A percentile compares a stretch with the other conserved stretches of the same genome.
Evolutionary conservation across 2,113 vertebrate species (phyloP).

Genomic region (Maccullochella peelii): DNA sequence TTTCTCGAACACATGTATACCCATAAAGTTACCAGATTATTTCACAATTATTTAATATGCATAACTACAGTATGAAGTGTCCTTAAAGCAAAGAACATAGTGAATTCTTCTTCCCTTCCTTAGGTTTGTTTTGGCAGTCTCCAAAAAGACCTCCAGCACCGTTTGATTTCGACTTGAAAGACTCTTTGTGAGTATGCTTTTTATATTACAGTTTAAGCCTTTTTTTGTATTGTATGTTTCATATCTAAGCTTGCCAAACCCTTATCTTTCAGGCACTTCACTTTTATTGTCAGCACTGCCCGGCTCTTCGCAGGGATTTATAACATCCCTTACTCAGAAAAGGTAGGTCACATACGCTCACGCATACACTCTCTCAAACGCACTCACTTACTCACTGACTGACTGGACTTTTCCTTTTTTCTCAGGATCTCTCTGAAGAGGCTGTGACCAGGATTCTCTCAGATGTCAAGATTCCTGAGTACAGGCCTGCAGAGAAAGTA

Average conservation of each 20-base stretch:
- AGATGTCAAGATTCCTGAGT: slow-evolving; percentile 90
- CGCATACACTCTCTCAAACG: background rate
- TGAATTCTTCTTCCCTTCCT: slow-evolving; percentile 31
- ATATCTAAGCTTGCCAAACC: background rate
- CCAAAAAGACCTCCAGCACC: slow-evolving; percentile 96
- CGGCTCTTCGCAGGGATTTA: slow-evolving; percentile 91
- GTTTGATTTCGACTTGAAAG: slow-evolving; percentile 92
- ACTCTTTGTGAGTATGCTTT: slow-evolving; percentile 90
- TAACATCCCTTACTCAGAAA: slow-evolving; percentile 90
- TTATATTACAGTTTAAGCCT: background rate
- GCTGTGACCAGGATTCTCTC: slow-evolving; percentile 85
- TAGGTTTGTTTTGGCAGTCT: slow-evolving; percentile 99
- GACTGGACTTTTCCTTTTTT: background rate
- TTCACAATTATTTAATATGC: background rate
- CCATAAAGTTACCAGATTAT: background rate
- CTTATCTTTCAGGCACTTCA: slow-evolving; percentile 87
- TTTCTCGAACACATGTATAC: background rate
- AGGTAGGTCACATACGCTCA: slow-evolving; percentile 79
- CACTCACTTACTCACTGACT: background rate
- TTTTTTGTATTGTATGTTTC: background rate
- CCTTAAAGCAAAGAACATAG: background rate
- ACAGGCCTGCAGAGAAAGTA: slow-evolving; percentile 95
- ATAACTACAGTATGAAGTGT: background rate
- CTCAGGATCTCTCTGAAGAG: slow-evolving; percentile 89
- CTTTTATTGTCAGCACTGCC: slow-evolving; percentile 92